These are phyloP conservation scores for Dufourea novaeangliae DNA, from an alignment of 1,140 invertebrate genomes.

Conservation along the genomic window DNA sequence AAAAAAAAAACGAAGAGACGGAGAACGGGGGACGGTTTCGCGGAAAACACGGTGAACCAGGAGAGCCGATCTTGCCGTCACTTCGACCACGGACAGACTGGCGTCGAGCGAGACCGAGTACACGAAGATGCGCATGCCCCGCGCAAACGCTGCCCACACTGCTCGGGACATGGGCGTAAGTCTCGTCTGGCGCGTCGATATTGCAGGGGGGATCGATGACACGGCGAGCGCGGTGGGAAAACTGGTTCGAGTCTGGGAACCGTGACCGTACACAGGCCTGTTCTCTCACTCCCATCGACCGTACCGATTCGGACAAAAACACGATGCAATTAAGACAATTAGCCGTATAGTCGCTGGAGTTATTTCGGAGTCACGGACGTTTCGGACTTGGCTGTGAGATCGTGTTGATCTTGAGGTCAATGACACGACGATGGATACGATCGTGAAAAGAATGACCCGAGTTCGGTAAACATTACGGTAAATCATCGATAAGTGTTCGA, in stretches of 20 bases:
- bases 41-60: slow-evolving; percentile 34
- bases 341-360: background rate
- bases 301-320: background rate
- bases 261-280: background rate
- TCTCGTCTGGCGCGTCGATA: slow-evolving; percentile 74
- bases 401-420: too few relatives aligned
- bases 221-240: slow-evolving; percentile 10
- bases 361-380: background rate
- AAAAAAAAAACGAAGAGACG: background rate
- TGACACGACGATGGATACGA: too few relatives aligned
- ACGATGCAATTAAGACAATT: slow-evolving; percentile 7
- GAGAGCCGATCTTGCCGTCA: slow-evolving; percentile 73
- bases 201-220: slow-evolving; percentile 65
- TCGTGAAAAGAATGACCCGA: too few relatives aligned
- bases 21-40: slow-evolving; percentile 20
- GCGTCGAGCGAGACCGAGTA: slow-evolving; percentile 68
- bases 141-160: slow-evolving; percentile 53
- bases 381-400: too few relatives aligned
- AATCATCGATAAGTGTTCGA: too few relatives aligned
- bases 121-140: slow-evolving; percentile 73
- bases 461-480: too few relatives aligned
- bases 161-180: slow-evolving; percentile 70
- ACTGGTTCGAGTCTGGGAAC: slow-evolving; percentile 64
- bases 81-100: slow-evolving; percentile 80
- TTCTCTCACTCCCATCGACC: too few relatives aligned